A percentile compares a stretch with the other conserved stretches of the same genome.
Evolutionary conservation across 2,888 invertebrate genomes (phyloP).

Genomic region (Phengaris arion): DNA sequence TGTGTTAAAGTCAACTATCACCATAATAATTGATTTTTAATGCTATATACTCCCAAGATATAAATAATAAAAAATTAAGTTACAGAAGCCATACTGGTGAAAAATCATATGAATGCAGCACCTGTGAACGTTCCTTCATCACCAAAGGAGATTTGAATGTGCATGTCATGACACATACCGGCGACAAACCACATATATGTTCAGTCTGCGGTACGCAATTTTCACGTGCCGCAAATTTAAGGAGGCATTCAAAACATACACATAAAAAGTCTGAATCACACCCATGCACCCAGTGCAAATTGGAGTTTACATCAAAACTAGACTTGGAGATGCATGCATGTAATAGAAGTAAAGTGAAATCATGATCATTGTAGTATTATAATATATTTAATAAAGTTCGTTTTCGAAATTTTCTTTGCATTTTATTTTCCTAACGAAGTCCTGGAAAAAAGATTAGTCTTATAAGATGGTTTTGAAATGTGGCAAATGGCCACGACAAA

Average conservation of each 20-base stretch:
- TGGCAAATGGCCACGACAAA: too few species aligned
- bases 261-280: slow-evolving; percentile 47
- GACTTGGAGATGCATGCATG: slow-evolving; percentile 55
- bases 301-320: slow-evolving; percentile 49
- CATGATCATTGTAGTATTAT: neutral
- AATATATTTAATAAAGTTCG: neutral
- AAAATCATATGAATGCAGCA: slow-evolving; percentile 67
- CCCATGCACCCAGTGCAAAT: slow-evolving; percentile 49
- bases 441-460: too few species aligned
- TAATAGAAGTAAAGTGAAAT: slow-evolving; percentile 39
- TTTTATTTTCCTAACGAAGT: neutral
- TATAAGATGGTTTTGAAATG: too few species aligned
- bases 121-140: slow-evolving; percentile 66
- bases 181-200: slow-evolving; percentile 64
- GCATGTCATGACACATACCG: slow-evolving; percentile 63
- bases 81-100: slow-evolving; percentile 73
- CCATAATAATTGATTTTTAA: too few species aligned
- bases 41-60: too few species aligned
- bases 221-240: slow-evolving; percentile 65
- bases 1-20: neutral
- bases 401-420: neutral
- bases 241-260: slow-evolving; percentile 59
- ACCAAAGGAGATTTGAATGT: slow-evolving; percentile 70
- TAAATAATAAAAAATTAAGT: slow-evolving; percentile 34
- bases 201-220: slow-evolving; percentile 62